These are phyloP conservation scores for Drosophila sordidapex DNA, from an alignment of 2,888 invertebrate genomes.

Conservation along the genomic window DNA sequence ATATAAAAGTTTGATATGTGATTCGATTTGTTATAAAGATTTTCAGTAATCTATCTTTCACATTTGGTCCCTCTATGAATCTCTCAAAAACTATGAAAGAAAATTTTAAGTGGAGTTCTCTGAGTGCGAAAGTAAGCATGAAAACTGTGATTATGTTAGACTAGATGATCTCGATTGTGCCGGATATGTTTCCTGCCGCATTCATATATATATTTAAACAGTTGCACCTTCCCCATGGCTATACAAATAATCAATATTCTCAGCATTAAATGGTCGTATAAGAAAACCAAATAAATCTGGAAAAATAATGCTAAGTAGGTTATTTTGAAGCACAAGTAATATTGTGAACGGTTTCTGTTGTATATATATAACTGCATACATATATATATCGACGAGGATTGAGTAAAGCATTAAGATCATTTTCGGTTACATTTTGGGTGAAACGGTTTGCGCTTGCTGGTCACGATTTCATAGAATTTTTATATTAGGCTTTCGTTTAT, in stretches of 20 bases:
- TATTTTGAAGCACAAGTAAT: not conserved
- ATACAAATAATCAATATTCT: not conserved
- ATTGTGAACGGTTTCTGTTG: not conserved
- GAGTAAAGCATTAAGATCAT: not conserved
- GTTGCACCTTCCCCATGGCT: not conserved
- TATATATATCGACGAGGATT: not conserved
- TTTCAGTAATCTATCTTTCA: not conserved
- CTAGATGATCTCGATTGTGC: not conserved
- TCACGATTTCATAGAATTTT: conserved; percentile 79
- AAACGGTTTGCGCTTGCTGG: conserved; percentile 68
- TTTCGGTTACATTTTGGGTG: conserved; percentile 24
- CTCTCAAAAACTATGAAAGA: not conserved
- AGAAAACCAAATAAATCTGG: not conserved
- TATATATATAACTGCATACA: not conserved
- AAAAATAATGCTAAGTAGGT: not conserved
- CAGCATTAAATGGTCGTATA: not conserved
- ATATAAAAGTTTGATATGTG: not conserved
- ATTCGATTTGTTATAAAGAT: not conserved
- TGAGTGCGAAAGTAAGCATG: not conserved
- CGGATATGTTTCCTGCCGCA: not conserved
- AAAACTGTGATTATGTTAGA: not conserved
- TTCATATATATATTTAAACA: not conserved
- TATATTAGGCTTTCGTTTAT: conserved; percentile 82
- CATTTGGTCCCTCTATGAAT: not conserved
- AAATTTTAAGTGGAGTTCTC: not conserved